Evolutionary conservation across 2,797 vertebrate genomes (phyloP), one percentile per base, ranked within the genome.

Genomic region (Melanotaenia pygmaea): DNA sequence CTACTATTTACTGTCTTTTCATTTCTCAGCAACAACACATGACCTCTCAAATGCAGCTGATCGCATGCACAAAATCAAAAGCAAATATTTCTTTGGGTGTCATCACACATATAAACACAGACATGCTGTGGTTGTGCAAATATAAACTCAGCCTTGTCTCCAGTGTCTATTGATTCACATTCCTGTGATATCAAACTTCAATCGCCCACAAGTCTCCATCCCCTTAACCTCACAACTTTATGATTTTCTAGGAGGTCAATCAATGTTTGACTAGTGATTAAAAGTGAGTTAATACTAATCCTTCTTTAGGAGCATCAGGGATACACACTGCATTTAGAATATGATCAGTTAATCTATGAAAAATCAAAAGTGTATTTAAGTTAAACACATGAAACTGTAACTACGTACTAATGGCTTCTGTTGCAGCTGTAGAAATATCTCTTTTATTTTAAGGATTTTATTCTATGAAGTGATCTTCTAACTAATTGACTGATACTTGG

Each of bases 141-240:
- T 32, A 51, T 45, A 62, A 66, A 50, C 3, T 1, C 5, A 30
- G 20, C 12, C 8, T 43, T 62, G 57, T 57, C 9, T 37, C 37
- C 16, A 2, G 0, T 61, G 1, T 47, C 62, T 32, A 50, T 1
- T 83, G 62, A 83, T 71, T 73, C 34, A 80, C 45, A 83, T 83
- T 74, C 20, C 50, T 64, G 1, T 37, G 4, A 62, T 58, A 69
- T 75, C 32, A 47, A 34, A 18, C 37, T 11, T 64, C 30, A 37
- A 0, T 77, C 45, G 54, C 22, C 22, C 20, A 5, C 7, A 50
- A 50, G 47, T 9, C 8, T 50, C 20, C 2, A 8, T n/a, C 20
- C 47, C 10, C 2, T 50, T 22, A 9, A 10, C 16, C 38, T 30
- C 35, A 64, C 35, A 70, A 38, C 59, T 30, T 62, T 20, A 35